A percentile compares a stretch with the other conserved stretches of the same genome.
phyloP scores from a whole-genome alignment of 2,888 invertebrate genomes.

The Thymelicus acteon region DNA sequence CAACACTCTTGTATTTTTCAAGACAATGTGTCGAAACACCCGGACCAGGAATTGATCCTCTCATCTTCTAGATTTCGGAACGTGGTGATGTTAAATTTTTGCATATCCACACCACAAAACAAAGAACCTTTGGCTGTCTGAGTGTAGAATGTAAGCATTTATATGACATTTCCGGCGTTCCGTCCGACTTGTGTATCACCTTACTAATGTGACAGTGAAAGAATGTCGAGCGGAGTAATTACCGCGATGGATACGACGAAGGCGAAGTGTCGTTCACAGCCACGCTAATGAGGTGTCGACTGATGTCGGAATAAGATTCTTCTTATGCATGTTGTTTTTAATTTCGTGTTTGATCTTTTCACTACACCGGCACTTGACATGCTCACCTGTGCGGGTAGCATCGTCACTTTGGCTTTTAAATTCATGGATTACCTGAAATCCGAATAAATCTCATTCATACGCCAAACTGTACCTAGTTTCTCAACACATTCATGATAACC shows the following conservation, averaged over 20 bases:
- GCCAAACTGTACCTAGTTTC: too few relatives aligned
- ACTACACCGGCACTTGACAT: not conserved
- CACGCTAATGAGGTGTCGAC: conserved; percentile 26
- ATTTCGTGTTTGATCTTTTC: conserved; percentile 13
- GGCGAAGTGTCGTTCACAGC: conserved; percentile 22
- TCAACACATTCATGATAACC: too few relatives aligned
- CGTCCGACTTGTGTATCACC: not conserved
- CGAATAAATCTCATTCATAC: too few relatives aligned
- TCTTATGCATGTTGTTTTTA: conserved; percentile 2
- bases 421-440: too few relatives aligned
- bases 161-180: not conserved
- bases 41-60: too few relatives aligned
- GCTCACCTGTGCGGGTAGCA: not conserved
- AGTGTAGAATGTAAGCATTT: not conserved
- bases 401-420: too few relatives aligned
- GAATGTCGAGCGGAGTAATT: conserved; percentile 20
- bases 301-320: conserved; percentile 17
- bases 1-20: too few relatives aligned
- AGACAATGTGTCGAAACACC: too few relatives aligned
- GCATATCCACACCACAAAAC: too few relatives aligned
- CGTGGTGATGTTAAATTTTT: too few relatives aligned
- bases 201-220: conserved; percentile 13
- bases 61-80: too few relatives aligned
- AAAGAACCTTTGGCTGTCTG: too few relatives aligned
- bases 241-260: conserved; percentile 27